These are phyloP conservation scores for Elaeidobius kamerunicus DNA, from an alignment of 2,888 invertebrate species.

Conservation along the genomic window DNA sequence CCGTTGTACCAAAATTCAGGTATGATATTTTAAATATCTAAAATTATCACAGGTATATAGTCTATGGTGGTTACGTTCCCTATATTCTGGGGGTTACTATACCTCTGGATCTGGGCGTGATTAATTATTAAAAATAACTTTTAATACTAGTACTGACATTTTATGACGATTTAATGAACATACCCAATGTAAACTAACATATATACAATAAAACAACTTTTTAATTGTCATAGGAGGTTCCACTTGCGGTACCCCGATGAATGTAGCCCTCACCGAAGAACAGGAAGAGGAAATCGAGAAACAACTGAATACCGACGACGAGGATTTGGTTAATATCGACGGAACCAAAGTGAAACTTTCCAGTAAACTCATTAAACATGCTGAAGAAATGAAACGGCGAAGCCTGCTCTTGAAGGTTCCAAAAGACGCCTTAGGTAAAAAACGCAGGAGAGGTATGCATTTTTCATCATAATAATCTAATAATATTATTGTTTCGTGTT, in stretches of 20 bases:
- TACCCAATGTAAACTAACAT: no score
- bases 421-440: slow-evolving; percentile 62
- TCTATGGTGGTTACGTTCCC: no score
- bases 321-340: slow-evolving; percentile 88
- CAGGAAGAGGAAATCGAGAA: slow-evolving; percentile 79
- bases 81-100: no score
- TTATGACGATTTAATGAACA: no score
- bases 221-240: slow-evolving; percentile 6
- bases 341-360: slow-evolving; percentile 70
- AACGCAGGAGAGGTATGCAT: slow-evolving; percentile 59
- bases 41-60: no score
- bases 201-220: no score
- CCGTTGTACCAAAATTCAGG: neutral
- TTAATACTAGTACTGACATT: no score
- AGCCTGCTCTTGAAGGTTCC: slow-evolving; percentile 76
- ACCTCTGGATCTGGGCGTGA: no score
- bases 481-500: no score
- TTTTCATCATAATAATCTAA: no score
- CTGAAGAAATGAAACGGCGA: slow-evolving; percentile 81
- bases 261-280: slow-evolving; percentile 63
- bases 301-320: slow-evolving; percentile 73
- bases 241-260: slow-evolving; percentile 21
- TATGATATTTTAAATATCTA: neutral
- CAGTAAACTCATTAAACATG: slow-evolving; percentile 52
- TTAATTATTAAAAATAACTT: no score